A percentile compares a stretch with the other conserved stretches of the same genome.
These are phyloP conservation scores for Neolamprologus brichardi DNA, from an alignment of 2,113 vertebrate species.

Conservation along the genomic window DNA sequence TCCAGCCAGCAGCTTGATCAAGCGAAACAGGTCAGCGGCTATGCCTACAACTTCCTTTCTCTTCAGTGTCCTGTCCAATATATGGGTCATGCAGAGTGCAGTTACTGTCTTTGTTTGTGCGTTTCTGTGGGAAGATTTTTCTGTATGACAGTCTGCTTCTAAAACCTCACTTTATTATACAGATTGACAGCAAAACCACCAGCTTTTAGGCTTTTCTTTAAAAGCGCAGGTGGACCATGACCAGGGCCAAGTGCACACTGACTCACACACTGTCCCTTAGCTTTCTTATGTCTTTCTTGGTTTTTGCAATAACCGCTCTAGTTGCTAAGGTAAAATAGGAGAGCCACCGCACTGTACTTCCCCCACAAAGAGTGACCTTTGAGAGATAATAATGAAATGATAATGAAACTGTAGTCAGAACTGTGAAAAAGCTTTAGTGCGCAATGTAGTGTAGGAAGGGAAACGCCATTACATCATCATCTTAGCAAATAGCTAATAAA, in stretches of 20 bases:
- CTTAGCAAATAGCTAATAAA: neutral
- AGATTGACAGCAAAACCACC: neutral
- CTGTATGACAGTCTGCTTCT: neutral
- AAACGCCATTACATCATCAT: neutral
- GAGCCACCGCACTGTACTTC: fast-evolving
- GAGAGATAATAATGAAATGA: neutral
- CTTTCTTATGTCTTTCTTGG: neutral
- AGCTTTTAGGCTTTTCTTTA: neutral
- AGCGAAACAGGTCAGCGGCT: conserved; percentile 43
- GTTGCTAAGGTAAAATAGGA: neutral
- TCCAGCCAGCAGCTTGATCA: conserved; percentile 42
- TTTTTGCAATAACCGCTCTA: neutral
- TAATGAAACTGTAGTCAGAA: neutral
- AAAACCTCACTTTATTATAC: neutral
- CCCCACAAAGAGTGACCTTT: neutral
- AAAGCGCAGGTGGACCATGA: neutral
- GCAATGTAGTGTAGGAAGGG: neutral
- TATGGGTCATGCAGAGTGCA: conserved; percentile 54
- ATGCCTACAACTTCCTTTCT: conserved; percentile 34
- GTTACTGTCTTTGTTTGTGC: neutral
- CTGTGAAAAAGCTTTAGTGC: neutral
- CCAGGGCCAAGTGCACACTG: neutral
- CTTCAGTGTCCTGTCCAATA: conserved; percentile 37
- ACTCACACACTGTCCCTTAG: neutral
- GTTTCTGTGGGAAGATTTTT: neutral